A percentile compares a stretch with the other conserved stretches of the same genome.
Conservation (phyloP, 1,140 invertebrate species). For the Colletes gigas region DNA sequence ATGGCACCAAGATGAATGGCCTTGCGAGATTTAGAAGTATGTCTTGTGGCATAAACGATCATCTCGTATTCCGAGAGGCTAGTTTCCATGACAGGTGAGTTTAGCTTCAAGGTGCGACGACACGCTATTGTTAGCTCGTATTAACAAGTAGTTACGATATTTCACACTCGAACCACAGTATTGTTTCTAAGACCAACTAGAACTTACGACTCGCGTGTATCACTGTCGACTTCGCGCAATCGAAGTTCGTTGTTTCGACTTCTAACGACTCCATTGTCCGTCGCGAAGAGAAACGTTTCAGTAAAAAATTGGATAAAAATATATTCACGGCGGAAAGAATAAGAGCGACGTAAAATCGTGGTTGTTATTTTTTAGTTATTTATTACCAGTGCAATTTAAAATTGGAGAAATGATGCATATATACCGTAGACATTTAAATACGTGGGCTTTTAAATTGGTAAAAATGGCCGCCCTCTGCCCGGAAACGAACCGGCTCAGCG, state of each 20-base stretch:
- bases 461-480: not conserved
- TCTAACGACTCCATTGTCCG: not conserved
- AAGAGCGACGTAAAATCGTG: too few relatives aligned
- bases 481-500: not conserved
- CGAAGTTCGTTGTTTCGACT: too few relatives aligned
- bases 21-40: slow-evolving; percentile 2
- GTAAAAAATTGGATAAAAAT: not conserved
- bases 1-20: not conserved
- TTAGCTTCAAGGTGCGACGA: slow-evolving; percentile 46
- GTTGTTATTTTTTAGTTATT: too few relatives aligned
- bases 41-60: not conserved
- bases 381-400: too few relatives aligned
- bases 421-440: too few relatives aligned
- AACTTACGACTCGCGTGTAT: not conserved
- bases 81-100: slow-evolving; percentile 12
- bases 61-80: not conserved
- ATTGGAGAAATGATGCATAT: too few relatives aligned
- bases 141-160: slow-evolving; percentile 74
- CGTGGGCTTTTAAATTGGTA: not conserved
- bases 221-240: too few relatives aligned
- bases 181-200: slow-evolving; percentile 41
- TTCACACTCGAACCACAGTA: slow-evolving; percentile 62
- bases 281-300: not conserved
- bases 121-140: slow-evolving; percentile 61
- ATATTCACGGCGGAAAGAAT: too few relatives aligned